Conservation (phyloP, 2,888 invertebrate genomes). For the Tachina lurida region DNA sequence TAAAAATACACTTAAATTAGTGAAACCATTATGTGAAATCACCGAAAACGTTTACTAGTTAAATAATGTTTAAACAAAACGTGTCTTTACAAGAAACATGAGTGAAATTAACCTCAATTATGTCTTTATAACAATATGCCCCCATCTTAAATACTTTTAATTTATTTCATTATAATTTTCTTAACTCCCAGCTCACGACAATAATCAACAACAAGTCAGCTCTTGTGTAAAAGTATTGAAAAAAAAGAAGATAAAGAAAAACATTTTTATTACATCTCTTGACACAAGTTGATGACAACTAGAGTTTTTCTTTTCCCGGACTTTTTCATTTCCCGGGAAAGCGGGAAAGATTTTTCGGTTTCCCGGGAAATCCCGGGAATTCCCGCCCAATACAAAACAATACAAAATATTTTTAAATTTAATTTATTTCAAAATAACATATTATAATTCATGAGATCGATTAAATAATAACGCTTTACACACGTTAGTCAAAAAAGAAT, state of each 20-base stretch:
- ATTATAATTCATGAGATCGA: too few species aligned
- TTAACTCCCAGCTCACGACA: background rate
- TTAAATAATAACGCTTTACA: too few species aligned
- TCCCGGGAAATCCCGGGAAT: too few species aligned
- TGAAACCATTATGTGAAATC: background rate
- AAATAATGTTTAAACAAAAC: conserved; percentile 3
- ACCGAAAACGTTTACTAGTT: background rate
- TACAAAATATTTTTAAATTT: too few species aligned
- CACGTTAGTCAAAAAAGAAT: too few species aligned
- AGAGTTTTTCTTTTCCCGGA: too few species aligned
- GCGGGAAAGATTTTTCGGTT: too few species aligned
- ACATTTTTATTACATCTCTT: conserved; percentile 10
- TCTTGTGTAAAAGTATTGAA: conserved; percentile 5
- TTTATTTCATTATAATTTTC: conserved; percentile 1
- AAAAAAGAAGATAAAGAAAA: background rate
- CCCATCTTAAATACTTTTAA: conserved; percentile 26
- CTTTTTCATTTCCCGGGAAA: too few species aligned
- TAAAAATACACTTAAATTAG: conserved; percentile 17
- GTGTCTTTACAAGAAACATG: conserved; percentile 2
- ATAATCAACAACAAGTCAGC: background rate
- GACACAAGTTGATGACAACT: conserved; percentile 63
- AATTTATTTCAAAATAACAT: too few species aligned
- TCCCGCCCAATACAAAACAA: too few species aligned
- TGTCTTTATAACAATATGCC: conserved; percentile 33
- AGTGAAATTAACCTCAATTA: conserved; percentile 43